Evolutionary conservation across 2,888 invertebrate genomes (phyloP).

Genomic region (Cosmorhoe ocellata): DNA sequence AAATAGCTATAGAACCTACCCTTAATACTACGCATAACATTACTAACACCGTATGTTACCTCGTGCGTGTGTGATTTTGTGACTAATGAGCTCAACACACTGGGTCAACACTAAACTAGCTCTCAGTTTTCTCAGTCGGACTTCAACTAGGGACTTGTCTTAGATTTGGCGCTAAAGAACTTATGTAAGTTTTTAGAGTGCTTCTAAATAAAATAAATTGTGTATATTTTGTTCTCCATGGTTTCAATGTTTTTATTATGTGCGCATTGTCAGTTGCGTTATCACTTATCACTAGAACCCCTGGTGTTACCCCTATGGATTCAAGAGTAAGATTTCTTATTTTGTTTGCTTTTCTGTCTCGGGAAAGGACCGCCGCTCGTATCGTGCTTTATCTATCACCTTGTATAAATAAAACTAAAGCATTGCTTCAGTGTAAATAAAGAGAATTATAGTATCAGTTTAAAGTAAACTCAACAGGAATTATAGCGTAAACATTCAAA

Average conservation of each 20-base stretch:
- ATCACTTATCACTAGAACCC: constrained; percentile 60
- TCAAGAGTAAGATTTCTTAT: constrained; percentile 60
- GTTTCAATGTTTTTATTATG: constrained; percentile 32
- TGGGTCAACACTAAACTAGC: no score
- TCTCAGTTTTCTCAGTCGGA: no score
- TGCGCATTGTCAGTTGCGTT: constrained; percentile 48
- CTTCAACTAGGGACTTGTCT: no score
- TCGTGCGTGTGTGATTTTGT: no score
- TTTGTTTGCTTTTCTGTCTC: constrained; percentile 66
- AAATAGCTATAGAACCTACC: no score
- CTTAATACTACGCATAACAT: no score
- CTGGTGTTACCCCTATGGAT: constrained; percentile 66
- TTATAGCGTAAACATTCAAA: constrained; percentile 64
- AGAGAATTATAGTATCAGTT: constrained; percentile 69
- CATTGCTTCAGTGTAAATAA: constrained; percentile 70
- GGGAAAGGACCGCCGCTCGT: constrained; percentile 67
- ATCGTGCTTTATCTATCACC: constrained; percentile 75
- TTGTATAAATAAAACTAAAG: constrained; percentile 67
- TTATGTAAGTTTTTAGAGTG: no score
- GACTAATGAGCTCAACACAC: no score
- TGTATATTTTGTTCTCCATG: not conserved
- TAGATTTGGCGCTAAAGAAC: no score
- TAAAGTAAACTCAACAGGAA: constrained; percentile 62
- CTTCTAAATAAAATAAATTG: no score
- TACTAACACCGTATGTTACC: no score